Base-by-base conservation (phyloP, 2,113 vertebrate genomes). In the Dicrurus megarhynchus region DNA sequence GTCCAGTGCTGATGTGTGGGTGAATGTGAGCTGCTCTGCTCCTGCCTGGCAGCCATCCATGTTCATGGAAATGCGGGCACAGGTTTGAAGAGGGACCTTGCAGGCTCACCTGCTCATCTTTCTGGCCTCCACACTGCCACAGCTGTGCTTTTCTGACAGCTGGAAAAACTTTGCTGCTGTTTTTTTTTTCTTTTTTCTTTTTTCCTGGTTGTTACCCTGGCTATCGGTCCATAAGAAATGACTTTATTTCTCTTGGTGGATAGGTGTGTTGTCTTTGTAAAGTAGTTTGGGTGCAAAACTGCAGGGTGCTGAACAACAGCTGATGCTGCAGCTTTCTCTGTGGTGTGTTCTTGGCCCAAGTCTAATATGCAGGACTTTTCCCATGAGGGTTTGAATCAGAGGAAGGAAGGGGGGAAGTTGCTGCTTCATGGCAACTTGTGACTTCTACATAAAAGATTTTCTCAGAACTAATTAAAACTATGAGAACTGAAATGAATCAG, bases 391-490 rank as follows among this genome's bases (percentile, higher is more conserved):
- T 67, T 50, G 59, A 79, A 49, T 57, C 32, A 4, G 14, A n/a
- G 69, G 24, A 78, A 82, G 73, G 60, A 80, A 55, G 47, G 28
- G 32, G 46, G 12, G 16, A n/a, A 46, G 57, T 67, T 49, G 47
- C 57, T 80, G 4, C 33, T 41, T 73, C 67, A 37, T 0, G 0
- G 33, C 5, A 16, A 73, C 59, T 80, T 86, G 50, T 85, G 92
- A 55, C 85, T 96, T 70, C 60, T 76, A 50, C 82, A 78, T 83
- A 63, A 86, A 96, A 83, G 63, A 52, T 76, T 95, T 95, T 69
- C 68, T 91, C 71, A 86, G 75, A 93, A 77, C 90, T 93, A 94
- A 96, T 96, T 97, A 95, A 91, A 97, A 96, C 82, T 95, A 88
- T 23, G 55, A 77, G 59, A 92, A 96, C 59, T 93, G 74, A 85